phyloP scores from a whole-genome alignment of 2,113 vertebrate species.

The Thamnaconus septentrionalis region DNA sequence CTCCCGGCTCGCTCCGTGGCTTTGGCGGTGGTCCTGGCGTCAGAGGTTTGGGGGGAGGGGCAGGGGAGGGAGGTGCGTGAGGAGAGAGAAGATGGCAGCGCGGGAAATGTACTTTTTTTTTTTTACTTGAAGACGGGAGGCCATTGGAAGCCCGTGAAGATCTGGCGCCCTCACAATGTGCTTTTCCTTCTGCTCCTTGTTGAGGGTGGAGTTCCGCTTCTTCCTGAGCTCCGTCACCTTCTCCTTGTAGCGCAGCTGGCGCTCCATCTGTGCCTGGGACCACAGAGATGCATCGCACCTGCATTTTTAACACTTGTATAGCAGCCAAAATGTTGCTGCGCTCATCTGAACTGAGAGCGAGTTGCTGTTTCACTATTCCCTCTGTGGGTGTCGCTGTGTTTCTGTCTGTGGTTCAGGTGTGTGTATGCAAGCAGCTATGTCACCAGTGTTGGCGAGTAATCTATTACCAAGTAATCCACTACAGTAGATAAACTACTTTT shows the following conservation, averaged over 20 bases:
- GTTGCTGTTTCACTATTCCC: too few relatives aligned
- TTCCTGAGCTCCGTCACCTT: constrained; percentile 97
- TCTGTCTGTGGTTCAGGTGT: too few relatives aligned
- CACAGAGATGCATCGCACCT: background rate
- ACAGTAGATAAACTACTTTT: too few relatives aligned
- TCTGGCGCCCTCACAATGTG: constrained; percentile 77
- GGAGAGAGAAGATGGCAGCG: background rate
- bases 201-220: constrained; percentile 89
- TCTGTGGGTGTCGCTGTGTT: too few relatives aligned
- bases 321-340: background rate
- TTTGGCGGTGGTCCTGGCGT: constrained; percentile 88
- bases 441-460: too few relatives aligned
- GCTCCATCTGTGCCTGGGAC: constrained; percentile 86
- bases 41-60: too few relatives aligned
- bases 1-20: constrained; percentile 86
- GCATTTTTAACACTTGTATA: background rate
- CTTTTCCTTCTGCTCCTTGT: constrained; percentile 97
- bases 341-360: too few relatives aligned
- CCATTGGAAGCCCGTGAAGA: background rate
- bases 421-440: too few relatives aligned
- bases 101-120: too few relatives aligned
- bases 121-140: too few relatives aligned
- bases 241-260: constrained; percentile 94
- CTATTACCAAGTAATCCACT: too few relatives aligned
- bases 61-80: accelerated